Base-by-base conservation (phyloP, 2,113 vertebrate species). In the Nyctibius bracteatus region DNA sequence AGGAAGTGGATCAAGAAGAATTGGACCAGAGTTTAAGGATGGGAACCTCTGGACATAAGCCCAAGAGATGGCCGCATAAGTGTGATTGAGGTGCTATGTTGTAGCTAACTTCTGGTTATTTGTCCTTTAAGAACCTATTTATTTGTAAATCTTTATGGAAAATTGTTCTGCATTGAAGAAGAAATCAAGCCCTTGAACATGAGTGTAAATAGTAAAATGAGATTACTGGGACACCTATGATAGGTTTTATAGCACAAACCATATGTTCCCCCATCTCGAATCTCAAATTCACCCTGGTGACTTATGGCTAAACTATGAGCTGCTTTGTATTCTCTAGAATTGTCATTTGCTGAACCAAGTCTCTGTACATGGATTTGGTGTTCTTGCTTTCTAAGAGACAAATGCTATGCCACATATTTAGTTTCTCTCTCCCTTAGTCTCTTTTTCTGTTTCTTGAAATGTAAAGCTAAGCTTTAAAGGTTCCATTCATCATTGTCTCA, bases 391-490 rank as follows among this genome's bases (percentile, higher is more conserved):
- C 46, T 67, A 30, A 88, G 43, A 67, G 66, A 90, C 52, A 91
- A 86, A 33, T 18, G 17, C 22, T 67, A 31, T 57, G 62, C 57
- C 30, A 91, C 30, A 65, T 79, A 59, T 71, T 78, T 93, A 65
- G 49, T 74, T 89, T 73, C n/a, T 59, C 58, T 74, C 77, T 87
- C 43, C 41, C 95, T 83, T 77, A 82, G 70, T 80, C 46, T 55
- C 68, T 81, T 88, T 86, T 89, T 25, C 27, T 88, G 37, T 70
- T 92, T 77, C 89, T 71, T 89, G 70, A 95, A 90, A 91, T 49
- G 35, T 79, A 94, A 96, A 94, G 20, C 66, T 91, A 47, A 96
- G 68, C 71, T 91, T 41, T 90, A 85, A 92, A 92, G 67, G 46
- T 59, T 37, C n/a, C 57, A 67, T 90, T 92, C 81, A 70, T 96